Percentiles rank a stretch among this genome's conserved stretches.
phyloP scores from a whole-genome alignment of 2,113 vertebrate species.

The Lontra canadensis region DNA sequence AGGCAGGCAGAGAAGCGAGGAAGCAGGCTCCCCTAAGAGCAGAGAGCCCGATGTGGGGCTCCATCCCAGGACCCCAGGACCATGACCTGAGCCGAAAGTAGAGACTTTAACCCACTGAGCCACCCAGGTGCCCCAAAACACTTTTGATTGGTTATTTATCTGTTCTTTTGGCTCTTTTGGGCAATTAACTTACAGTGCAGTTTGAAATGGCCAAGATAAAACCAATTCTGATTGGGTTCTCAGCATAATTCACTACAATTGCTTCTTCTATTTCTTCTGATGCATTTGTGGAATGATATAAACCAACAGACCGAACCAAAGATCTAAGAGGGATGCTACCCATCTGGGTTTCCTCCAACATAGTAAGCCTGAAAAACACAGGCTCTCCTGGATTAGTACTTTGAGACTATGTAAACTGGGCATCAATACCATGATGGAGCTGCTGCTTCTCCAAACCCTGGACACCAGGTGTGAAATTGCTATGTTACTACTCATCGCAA shows the following conservation, averaged over 20 bases:
- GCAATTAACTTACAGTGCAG: background rate
- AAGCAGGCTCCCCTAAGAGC: too few relatives aligned
- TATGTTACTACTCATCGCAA: background rate
- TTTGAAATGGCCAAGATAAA: slow-evolving; percentile 9
- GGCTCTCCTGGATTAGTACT: background rate
- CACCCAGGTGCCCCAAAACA: background rate
- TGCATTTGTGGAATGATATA: background rate
- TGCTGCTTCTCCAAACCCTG: background rate
- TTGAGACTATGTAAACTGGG: background rate
- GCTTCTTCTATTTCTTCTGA: background rate
- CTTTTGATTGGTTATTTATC: background rate
- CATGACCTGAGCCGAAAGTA: too few relatives aligned
- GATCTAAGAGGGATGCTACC: background rate
- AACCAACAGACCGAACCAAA: background rate
- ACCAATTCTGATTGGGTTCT: background rate
- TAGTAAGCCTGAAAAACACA: background rate
- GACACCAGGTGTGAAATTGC: background rate
- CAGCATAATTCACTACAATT: background rate
- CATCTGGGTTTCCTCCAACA: background rate
- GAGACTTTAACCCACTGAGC: too few relatives aligned
- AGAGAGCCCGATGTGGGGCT: too few relatives aligned
- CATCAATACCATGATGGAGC: background rate
- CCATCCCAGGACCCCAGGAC: too few relatives aligned
- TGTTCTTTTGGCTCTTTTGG: background rate
- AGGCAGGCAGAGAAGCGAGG: too few relatives aligned